These are phyloP conservation scores for Ptychobarbus kaznakovi DNA, from an alignment of 2,797 vertebrate genomes.

Conservation along the genomic window DNA sequence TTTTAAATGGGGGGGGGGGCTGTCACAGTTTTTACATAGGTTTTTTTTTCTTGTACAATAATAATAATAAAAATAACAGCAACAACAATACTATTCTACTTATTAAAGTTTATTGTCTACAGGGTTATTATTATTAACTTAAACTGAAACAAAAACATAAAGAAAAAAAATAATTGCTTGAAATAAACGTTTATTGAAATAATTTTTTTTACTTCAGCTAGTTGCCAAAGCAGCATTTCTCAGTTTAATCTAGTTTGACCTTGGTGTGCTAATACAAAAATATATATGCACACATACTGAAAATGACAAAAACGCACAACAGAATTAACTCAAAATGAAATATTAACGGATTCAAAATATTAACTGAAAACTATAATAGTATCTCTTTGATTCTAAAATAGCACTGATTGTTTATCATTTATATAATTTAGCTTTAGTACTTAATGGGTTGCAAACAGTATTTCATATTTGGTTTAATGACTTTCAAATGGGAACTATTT, in stretches of 20 bases:
- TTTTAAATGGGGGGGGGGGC: not conserved
- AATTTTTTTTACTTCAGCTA: too few species aligned
- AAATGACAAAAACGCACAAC: too few species aligned
- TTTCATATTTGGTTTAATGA: not conserved
- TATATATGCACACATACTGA: too few species aligned
- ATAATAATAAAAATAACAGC: too few species aligned
- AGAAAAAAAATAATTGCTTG: too few species aligned
- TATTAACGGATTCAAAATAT: not conserved
- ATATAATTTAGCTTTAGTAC: not conserved
- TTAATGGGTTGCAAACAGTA: not conserved
- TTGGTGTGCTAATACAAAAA: too few species aligned
- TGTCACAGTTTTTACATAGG: not conserved
- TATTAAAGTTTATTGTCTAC: not conserved
- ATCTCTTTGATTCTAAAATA: not conserved
- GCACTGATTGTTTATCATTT: not conserved
- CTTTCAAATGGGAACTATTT: not conserved
- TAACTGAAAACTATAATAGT: not conserved
- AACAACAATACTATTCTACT: not conserved
- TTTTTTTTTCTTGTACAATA: not conserved
- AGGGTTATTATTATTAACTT: too few species aligned
- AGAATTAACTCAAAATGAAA: not conserved
- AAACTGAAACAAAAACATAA: too few species aligned
- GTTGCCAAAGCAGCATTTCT: too few species aligned
- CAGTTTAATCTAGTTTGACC: too few species aligned
- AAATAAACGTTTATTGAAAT: too few species aligned